Evolutionary conservation across 2,113 vertebrate genomes (phyloP).

Genomic region (Motacilla alba): DNA sequence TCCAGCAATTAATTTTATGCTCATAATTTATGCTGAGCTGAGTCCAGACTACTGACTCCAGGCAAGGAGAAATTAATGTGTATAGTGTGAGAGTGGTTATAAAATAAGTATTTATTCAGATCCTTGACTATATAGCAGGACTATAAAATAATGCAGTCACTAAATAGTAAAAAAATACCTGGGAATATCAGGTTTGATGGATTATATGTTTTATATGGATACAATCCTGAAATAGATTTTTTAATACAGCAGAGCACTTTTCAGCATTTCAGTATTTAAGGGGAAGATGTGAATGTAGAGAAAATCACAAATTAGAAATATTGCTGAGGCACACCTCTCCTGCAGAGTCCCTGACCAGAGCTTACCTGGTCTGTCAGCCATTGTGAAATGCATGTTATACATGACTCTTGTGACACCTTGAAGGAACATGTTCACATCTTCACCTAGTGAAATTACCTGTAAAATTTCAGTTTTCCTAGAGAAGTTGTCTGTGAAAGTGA

Average conservation of each 20-base stretch:
- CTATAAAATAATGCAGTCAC: neutral
- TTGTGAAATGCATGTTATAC: neutral
- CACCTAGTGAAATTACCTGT: neutral
- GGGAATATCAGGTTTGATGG: neutral
- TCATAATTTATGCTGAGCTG: neutral
- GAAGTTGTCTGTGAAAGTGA: neutral
- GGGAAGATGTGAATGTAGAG: accelerated
- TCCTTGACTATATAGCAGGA: neutral
- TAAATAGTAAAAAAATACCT: neutral
- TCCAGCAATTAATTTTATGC: neutral
- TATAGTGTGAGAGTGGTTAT: neutral
- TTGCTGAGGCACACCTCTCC: neutral
- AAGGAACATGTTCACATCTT: neutral
- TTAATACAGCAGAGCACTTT: neutral
- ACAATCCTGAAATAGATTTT: neutral
- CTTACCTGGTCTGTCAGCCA: neutral
- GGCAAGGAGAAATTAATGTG: neutral
- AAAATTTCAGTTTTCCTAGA: neutral
- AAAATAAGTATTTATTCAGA: neutral
- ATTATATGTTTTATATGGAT: neutral
- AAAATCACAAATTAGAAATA: neutral
- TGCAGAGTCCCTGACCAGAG: neutral
- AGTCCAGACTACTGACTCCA: neutral
- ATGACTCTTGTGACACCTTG: neutral
- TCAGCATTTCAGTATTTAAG: neutral